Evolutionary conservation across 2,888 invertebrate species (phyloP).

Genomic region (Cerastis rubricosa): DNA sequence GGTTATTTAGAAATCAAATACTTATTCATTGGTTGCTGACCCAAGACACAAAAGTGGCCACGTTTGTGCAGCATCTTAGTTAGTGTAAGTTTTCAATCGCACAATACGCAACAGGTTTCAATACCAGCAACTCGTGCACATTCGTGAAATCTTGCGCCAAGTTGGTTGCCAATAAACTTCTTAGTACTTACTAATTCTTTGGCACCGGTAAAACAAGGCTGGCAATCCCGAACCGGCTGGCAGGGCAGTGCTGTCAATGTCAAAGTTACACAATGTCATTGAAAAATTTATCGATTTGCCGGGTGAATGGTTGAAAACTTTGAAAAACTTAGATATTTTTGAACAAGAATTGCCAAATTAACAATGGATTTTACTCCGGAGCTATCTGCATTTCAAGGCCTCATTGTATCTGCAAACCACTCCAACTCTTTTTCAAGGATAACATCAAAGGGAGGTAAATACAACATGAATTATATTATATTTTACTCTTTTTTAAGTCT

Average conservation of each 20-base stretch:
- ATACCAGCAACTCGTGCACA: no score
- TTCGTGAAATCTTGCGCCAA: no score
- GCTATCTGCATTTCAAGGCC: slow-evolving; percentile 83
- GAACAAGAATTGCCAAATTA: slow-evolving; percentile 19
- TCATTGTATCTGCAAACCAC: slow-evolving; percentile 82
- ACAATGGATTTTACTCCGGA: slow-evolving; percentile 83
- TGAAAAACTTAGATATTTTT: slow-evolving; percentile 21
- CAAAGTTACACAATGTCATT: slow-evolving; percentile 35
- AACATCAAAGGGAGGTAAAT: slow-evolving; percentile 82
- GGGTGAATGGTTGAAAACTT: slow-evolving; percentile 47
- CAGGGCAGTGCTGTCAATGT: not conserved
- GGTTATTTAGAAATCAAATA: no score
- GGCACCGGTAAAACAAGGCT: not conserved
- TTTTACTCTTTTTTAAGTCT: not conserved
- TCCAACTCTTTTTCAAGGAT: slow-evolving; percentile 79
- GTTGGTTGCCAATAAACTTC: no score
- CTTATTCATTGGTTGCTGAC: no score
- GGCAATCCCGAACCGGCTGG: not conserved
- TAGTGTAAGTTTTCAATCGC: no score
- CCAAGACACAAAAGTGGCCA: no score
- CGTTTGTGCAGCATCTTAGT: no score
- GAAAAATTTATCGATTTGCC: slow-evolving; percentile 51
- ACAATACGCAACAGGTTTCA: no score
- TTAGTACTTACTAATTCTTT: no score
- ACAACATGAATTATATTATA: not conserved